Base-by-base conservation (phyloP, 1,140 invertebrate species). In the Solenopsis invicta region DNA sequence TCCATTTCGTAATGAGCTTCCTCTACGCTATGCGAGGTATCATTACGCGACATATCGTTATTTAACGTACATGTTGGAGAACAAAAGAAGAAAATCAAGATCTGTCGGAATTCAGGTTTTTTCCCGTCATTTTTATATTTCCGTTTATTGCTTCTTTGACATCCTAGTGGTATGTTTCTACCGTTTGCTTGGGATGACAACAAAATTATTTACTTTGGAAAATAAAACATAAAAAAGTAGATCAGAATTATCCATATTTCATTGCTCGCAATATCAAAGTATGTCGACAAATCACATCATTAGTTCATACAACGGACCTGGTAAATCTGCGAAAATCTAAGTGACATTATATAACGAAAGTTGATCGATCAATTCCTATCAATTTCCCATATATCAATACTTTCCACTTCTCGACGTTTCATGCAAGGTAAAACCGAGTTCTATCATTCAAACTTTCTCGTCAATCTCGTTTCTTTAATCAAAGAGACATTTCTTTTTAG, bases 1-100 rank as follows among this genome's bases (percentile, higher is more conserved):
- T 56, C 50, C 59, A 52, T 89, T 87, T 87, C 48, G 37, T 64
- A 56, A 89, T 52, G 52, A 29, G 21, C n/a, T 24, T 45, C 16
- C 48, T 48, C 29, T 21, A 18, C 64, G 29, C 9, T 29, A 29
- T 29, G 2, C 29, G 29, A 0, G 21, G 50, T 45, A 71, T 71
- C 16, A 56, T 81, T 54, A 69, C 29, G 13, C 50, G 45, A 24
- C 8, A 34, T 69, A 71, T 45, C 5, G 13, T 45, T 81, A 37
- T 59, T 81, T 81, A 81, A 13, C 24, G 34, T 5, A 41, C n/a
- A 41, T 37, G 18, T 81, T 34, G n/a, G 16, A 45, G 4, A 81
- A 56, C 21, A 45, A 37, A 71, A 24, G 34, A 2, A 13, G 4
- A 13, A 34, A 29, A 56, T 81, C 37, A 1, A n/a, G 1, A 59